phyloP scores from a whole-genome alignment of 2,888 invertebrate species.

The Portevinia maculata region DNA sequence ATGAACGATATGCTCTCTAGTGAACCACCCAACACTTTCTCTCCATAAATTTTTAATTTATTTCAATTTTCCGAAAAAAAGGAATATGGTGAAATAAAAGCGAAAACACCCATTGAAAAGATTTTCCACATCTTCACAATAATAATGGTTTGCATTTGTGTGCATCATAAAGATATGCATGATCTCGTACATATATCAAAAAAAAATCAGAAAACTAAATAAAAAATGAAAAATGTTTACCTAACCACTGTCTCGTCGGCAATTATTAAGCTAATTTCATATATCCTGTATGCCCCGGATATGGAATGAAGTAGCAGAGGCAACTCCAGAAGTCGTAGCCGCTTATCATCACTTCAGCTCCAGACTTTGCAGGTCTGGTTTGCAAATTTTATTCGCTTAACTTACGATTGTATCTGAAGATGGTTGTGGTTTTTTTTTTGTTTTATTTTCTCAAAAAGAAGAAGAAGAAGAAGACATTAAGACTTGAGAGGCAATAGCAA shows the following conservation, averaged over 20 bases:
- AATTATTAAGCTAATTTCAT: slow-evolving; percentile 74
- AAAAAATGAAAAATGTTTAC: slow-evolving; percentile 69
- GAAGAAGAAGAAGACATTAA: slow-evolving; percentile 1
- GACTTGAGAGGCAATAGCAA: slow-evolving; percentile 21
- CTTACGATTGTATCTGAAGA: slow-evolving; percentile 67
- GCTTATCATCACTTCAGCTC: slow-evolving; percentile 70
- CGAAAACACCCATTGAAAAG: slow-evolving; percentile 68
- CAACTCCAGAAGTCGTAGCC: slow-evolving; percentile 41
- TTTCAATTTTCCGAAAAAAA: slow-evolving; percentile 42
- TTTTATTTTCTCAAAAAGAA: slow-evolving; percentile 31
- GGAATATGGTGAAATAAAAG: slow-evolving; percentile 47
- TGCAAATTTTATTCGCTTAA: slow-evolving; percentile 26
- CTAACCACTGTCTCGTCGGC: slow-evolving; percentile 74
- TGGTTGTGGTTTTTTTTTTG: slow-evolving; percentile 64
- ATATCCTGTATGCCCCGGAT: slow-evolving; percentile 64
- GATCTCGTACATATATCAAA: slow-evolving; percentile 18
- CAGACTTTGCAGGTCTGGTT: slow-evolving; percentile 39
- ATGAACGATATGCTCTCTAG: slow-evolving; percentile 16
- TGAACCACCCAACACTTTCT: slow-evolving; percentile 59
- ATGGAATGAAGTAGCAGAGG: slow-evolving; percentile 3
- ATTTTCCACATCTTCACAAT: slow-evolving; percentile 64
- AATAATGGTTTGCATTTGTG: slow-evolving; percentile 54
- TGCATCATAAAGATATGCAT: slow-evolving; percentile 49
- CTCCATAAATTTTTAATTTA: slow-evolving; percentile 66
- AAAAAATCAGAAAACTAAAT: slow-evolving; percentile 12